Conservation (phyloP, 2,888 invertebrate species). For the Oligia strigilis region DNA sequence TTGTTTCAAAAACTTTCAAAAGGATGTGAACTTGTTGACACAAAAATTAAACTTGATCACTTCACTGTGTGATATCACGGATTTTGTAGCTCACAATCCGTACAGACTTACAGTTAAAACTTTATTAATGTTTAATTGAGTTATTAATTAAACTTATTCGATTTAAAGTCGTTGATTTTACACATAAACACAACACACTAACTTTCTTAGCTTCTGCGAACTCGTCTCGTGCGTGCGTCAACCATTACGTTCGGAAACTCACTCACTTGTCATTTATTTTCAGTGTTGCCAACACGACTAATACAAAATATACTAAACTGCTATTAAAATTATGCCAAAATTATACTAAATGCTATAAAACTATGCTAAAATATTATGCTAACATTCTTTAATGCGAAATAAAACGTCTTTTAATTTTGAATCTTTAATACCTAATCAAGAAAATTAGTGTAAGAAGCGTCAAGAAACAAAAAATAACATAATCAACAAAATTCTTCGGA, state of each 20-base stretch:
- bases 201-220: conserved; percentile 50
- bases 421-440: too few species aligned
- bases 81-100: conserved; percentile 35
- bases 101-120: conserved; percentile 38
- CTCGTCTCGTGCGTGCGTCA: conserved; percentile 62
- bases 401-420: too few species aligned
- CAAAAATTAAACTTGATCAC: conserved; percentile 66
- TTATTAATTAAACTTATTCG: conserved; percentile 6
- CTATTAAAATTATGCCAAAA: too few species aligned
- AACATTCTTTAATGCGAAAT: too few species aligned
- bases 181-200: conserved; percentile 15
- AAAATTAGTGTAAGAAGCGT: too few species aligned
- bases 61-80: conserved; percentile 25
- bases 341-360: too few species aligned
- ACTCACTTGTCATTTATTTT: conserved; percentile 25
- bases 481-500: too few species aligned
- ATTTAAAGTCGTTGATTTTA: conserved; percentile 29
- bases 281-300: too few species aligned
- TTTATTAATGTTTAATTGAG: conserved; percentile 28
- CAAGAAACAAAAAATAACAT: too few species aligned
- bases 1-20: conserved; percentile 79
- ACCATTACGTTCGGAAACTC: conserved; percentile 69
- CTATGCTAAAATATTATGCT: too few species aligned
- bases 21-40: conserved; percentile 74
- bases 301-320: too few species aligned